Conservation (phyloP, 2,113 vertebrate genomes). For the Nesoenas mayeri region DNA sequence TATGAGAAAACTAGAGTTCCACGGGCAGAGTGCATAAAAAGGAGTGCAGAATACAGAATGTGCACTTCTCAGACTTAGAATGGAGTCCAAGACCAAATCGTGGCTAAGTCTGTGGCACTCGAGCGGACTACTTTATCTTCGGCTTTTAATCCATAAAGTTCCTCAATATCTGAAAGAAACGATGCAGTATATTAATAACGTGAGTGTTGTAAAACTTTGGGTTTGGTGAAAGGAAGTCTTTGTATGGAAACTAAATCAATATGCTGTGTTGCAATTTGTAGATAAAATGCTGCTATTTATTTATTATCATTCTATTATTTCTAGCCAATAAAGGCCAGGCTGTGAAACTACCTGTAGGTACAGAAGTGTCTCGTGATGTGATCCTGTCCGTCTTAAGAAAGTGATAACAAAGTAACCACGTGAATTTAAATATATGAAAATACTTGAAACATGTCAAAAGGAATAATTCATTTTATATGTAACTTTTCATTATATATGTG, state of each 20-base stretch:
- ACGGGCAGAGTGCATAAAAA: background rate
- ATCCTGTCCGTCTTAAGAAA: background rate
- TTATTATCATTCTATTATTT: background rate
- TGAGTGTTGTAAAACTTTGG: background rate
- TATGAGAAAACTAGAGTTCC: background rate
- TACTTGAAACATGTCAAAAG: background rate
- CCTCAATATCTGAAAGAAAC: background rate
- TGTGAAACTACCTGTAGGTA: background rate
- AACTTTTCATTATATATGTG: background rate
- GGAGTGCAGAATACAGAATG: background rate
- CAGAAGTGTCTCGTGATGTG: background rate
- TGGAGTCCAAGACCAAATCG: background rate
- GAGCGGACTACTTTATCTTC: background rate
- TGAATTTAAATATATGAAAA: background rate
- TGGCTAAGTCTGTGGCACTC: background rate
- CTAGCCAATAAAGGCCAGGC: background rate
- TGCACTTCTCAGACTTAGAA: background rate
- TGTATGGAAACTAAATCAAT: background rate
- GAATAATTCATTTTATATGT: background rate
- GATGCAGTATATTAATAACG: background rate
- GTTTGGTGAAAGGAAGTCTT: background rate
- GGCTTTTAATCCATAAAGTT: background rate
- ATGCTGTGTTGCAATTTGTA: background rate
- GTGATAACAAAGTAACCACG: background rate
- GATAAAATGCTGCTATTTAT: background rate